Evolutionary conservation across 2,888 invertebrate genomes (phyloP).

Genomic region (Orgyia antiqua): DNA sequence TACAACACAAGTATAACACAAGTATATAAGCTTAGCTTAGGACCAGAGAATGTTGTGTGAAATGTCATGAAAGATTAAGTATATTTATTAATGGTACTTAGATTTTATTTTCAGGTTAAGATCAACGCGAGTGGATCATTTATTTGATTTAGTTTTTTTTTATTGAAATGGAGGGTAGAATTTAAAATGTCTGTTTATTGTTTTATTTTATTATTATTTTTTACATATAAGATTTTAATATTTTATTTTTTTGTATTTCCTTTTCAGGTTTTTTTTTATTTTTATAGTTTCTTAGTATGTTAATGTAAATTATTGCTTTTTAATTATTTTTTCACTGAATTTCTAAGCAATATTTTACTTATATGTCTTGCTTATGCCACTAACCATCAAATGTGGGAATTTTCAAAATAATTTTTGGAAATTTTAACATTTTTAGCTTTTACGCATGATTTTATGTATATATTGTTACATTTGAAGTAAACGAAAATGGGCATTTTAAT

Average conservation of each 20-base stretch:
- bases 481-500: slow-evolving; percentile 76
- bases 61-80: too few relatives aligned
- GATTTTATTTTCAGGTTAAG: slow-evolving; percentile 37
- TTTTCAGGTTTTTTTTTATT: slow-evolving; percentile 20
- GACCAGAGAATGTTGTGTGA: too few relatives aligned
- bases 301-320: slow-evolving; percentile 19
- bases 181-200: slow-evolving; percentile 65
- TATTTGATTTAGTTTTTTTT: slow-evolving; percentile 26
- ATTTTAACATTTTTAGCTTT: slow-evolving; percentile 42
- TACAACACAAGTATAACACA: too few relatives aligned
- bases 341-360: slow-evolving; percentile 24
- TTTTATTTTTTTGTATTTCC: slow-evolving; percentile 18
- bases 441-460: slow-evolving; percentile 34
- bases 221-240: slow-evolving; percentile 16
- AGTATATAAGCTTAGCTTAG: too few relatives aligned
- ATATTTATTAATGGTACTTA: slow-evolving; percentile 1
- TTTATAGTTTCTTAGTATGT: slow-evolving; percentile 27
- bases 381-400: slow-evolving; percentile 51
- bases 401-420: slow-evolving; percentile 43
- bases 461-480: slow-evolving; percentile 26
- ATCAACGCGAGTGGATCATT: slow-evolving; percentile 28
- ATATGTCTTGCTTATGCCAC: slow-evolving; percentile 39
- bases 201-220: slow-evolving; percentile 24
- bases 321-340: slow-evolving; percentile 15
- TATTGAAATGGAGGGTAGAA: slow-evolving; percentile 68